A percentile compares a stretch with the other conserved stretches of the same genome.
These are phyloP conservation scores for Nycticryphes semicollaris DNA, from an alignment of 2,113 vertebrate genomes.

Conservation along the genomic window DNA sequence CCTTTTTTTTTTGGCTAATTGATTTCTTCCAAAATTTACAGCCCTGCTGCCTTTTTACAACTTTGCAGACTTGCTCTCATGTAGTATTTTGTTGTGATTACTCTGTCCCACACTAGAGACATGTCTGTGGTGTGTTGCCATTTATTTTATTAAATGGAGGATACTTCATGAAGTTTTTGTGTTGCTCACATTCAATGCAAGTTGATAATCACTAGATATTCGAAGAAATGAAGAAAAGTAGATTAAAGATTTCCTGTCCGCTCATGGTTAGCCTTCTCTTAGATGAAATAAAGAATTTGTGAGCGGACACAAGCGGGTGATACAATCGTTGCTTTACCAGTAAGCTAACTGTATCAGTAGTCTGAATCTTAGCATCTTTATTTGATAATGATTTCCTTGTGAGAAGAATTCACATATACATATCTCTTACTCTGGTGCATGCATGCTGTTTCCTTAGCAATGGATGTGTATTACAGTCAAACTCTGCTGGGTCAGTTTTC, in stretches of 20 bases:
- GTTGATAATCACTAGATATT: slow-evolving; percentile 7
- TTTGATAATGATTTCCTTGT: not conserved
- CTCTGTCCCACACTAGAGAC: not conserved
- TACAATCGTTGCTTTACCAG: not conserved
- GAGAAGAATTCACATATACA: not conserved
- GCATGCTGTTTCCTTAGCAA: not conserved
- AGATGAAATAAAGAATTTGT: not conserved
- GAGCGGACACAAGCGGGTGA: not conserved
- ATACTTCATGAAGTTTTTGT: not conserved
- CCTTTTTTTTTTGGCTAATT: not conserved
- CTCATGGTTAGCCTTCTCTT: not conserved
- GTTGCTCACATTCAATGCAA: not conserved
- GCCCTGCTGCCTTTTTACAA: not conserved
- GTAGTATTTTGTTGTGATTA: not conserved
- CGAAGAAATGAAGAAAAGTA: not conserved
- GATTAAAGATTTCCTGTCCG: slow-evolving; percentile 34
- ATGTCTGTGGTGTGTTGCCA: not conserved
- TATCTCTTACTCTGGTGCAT: not conserved
- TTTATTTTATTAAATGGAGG: not conserved
- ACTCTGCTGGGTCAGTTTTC: not conserved
- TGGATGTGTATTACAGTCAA: not conserved
- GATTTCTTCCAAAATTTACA: not conserved
- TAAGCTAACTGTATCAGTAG: not conserved
- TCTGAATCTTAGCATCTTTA: not conserved
- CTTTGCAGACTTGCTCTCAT: not conserved